Evolutionary conservation across 1,140 invertebrate species (phyloP).

Genomic region (Galleria mellonella): DNA sequence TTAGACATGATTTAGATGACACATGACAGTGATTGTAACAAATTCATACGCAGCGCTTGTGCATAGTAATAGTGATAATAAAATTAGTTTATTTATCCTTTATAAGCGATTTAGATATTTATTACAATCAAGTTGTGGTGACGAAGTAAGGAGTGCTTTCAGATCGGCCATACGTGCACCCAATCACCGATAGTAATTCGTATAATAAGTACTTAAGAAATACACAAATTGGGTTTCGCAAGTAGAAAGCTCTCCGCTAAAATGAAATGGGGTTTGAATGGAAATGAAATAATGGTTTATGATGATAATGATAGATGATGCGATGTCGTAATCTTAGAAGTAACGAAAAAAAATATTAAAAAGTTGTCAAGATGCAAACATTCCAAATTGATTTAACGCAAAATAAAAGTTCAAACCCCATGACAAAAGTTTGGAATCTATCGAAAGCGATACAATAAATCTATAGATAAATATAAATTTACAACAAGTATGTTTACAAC

Average conservation of each 20-base stretch:
- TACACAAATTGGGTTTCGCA: conserved; percentile 18
- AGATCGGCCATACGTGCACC: conserved; percentile 60
- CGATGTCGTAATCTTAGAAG: conserved; percentile 46
- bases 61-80: conserved; percentile 5
- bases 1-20: conserved; percentile 33
- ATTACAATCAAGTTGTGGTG: conserved; percentile 54
- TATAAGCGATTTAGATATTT: conserved; percentile 26
- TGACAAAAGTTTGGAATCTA: conserved; percentile 46
- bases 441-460: conserved; percentile 22
- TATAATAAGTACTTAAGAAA: conserved; percentile 14
- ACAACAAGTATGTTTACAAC: not conserved
- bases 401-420: conserved; percentile 72
- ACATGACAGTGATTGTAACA: conserved; percentile 53
- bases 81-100: conserved; percentile 1
- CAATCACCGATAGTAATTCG: conserved; percentile 49
- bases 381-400: conserved; percentile 59
- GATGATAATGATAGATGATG: conserved; percentile 52
- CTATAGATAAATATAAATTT: conserved; percentile 11
- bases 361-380: conserved; percentile 74
- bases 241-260: conserved; percentile 59
- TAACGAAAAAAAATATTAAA: conserved; percentile 36
- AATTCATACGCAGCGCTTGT: conserved; percentile 33
- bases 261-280: conserved; percentile 73
- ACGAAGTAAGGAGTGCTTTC: conserved; percentile 62
- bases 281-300: conserved; percentile 40